Conservation (phyloP, 2,888 invertebrate genomes). For the Drosophila paramelanica region DNA sequence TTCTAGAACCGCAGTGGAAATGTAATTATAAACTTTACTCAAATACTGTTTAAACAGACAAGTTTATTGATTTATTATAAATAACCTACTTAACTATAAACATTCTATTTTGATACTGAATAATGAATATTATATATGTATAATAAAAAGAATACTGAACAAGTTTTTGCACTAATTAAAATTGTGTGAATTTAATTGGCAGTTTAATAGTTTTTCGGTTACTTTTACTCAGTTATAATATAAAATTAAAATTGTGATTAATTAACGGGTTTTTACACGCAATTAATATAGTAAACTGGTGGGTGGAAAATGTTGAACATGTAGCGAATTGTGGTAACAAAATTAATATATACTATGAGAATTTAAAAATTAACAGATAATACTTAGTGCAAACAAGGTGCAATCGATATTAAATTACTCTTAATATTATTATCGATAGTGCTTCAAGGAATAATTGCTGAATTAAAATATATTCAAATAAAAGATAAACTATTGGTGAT, state of each 20-base stretch:
- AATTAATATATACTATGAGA: no score
- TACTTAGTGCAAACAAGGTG: background rate
- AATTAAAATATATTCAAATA: no score
- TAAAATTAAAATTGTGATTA: background rate
- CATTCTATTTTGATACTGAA: constrained; percentile 19
- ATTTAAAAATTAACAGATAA: constrained; percentile 7
- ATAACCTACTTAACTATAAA: constrained; percentile 4
- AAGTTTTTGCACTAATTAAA: constrained; percentile 7
- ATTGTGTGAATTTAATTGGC: constrained; percentile 6
- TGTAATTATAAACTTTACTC: constrained; percentile 25
- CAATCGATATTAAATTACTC: no score
- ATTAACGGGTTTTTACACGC: background rate
- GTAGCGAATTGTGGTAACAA: background rate
- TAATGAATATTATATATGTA: constrained; percentile 33
- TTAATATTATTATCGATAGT: background rate
- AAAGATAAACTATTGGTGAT: no score
- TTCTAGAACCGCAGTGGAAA: constrained; percentile 10
- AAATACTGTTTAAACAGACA: constrained; percentile 15
- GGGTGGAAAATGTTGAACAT: no score
- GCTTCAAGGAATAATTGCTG: background rate
- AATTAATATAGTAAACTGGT: background rate
- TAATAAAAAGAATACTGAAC: constrained; percentile 19
- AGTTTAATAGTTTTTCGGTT: background rate
- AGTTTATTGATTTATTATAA: constrained; percentile 11
- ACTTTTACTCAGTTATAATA: background rate